Conservation (phyloP, 2,797 vertebrate genomes). For the Pseudochirops cupreus region DNA sequence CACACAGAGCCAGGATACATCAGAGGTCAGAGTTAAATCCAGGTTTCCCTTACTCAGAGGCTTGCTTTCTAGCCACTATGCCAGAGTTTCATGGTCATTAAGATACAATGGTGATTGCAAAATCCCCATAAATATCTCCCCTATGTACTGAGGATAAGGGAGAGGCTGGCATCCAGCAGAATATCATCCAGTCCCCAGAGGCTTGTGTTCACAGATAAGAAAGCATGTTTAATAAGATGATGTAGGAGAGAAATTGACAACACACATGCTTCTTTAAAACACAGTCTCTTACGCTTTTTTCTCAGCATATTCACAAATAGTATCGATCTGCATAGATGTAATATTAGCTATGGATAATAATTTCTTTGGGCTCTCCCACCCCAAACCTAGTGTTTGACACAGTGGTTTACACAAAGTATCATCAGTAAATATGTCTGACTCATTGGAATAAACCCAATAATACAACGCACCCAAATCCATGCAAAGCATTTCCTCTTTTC, state of each 20-base stretch:
- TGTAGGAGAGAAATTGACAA: conserved; percentile 34
- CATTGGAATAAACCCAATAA: not conserved
- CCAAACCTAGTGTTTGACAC: not conserved
- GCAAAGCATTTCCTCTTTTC: not conserved
- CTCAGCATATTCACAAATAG: not conserved
- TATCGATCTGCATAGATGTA: not conserved
- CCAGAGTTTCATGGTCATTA: not conserved
- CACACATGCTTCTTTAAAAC: not conserved
- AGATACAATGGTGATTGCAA: not conserved
- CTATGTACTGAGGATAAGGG: not conserved
- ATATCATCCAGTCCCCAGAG: not conserved
- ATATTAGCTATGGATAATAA: not conserved
- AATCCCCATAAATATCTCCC: not conserved
- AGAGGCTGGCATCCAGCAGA: not conserved
- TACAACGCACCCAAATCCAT: not conserved
- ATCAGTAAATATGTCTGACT: not conserved
- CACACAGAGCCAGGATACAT: not conserved
- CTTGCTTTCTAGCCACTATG: not conserved
- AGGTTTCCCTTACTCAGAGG: not conserved
- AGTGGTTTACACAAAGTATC: not conserved
- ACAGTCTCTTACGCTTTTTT: not conserved
- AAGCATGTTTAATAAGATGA: conserved; percentile 3
- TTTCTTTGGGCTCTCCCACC: not conserved
- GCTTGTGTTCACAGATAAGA: not conserved
- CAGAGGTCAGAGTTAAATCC: not conserved